Percentiles rank a stretch among this genome's conserved stretches.
phyloP scores from a whole-genome alignment of 2,888 invertebrate species.

The Caenorhabditis becei region DNA sequence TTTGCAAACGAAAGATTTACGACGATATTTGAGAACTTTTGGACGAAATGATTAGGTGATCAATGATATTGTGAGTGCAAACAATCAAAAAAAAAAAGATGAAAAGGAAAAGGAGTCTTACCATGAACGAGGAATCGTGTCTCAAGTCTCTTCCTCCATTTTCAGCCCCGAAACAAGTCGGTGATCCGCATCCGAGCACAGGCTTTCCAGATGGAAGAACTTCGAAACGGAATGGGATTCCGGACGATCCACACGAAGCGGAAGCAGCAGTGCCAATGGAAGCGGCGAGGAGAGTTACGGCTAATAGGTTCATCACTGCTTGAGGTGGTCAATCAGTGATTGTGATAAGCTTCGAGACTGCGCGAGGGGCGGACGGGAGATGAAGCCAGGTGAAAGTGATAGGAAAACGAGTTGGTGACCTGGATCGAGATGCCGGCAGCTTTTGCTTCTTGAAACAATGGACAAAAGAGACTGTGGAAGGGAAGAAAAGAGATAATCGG shows the following conservation, averaged over 20 bases:
- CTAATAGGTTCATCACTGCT: conserved; percentile 56
- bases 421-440: conserved; percentile 34
- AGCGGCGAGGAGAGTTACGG: conserved; percentile 47
- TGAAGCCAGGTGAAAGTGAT: conserved; percentile 62
- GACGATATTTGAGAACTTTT: neutral
- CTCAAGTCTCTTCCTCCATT: conserved; percentile 63
- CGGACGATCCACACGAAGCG: conserved; percentile 74
- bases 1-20: conserved; percentile 35
- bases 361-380: conserved; percentile 38
- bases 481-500: conserved; percentile 25
- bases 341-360: conserved; percentile 59
- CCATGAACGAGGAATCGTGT: conserved; percentile 70
- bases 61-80: conserved; percentile 19
- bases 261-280: conserved; percentile 49
- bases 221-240: conserved; percentile 78
- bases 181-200: conserved; percentile 77
- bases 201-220: conserved; percentile 73
- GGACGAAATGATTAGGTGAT: conserved; percentile 28
- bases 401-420: conserved; percentile 61
- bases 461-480: conserved; percentile 49
- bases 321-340: conserved; percentile 26
- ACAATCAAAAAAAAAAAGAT: neutral
- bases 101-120: conserved; percentile 36
- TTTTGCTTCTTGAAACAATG: conserved; percentile 47
- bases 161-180: conserved; percentile 73